These are phyloP conservation scores for Dromius quadrimaculatus DNA, from an alignment of 2,888 invertebrate species.

Conservation along the genomic window DNA sequence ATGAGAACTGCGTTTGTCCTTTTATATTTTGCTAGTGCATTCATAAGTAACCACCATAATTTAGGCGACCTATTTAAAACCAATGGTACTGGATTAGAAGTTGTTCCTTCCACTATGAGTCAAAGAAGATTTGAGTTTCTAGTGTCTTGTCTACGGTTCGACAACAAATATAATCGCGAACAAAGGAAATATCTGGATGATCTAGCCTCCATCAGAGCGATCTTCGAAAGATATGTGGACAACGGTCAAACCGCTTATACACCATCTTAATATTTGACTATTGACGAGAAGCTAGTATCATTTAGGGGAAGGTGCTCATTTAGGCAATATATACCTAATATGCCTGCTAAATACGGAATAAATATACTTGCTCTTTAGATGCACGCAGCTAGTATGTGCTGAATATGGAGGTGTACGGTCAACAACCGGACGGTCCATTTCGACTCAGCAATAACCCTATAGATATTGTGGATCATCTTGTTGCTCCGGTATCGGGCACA, in stretches of 20 bases:
- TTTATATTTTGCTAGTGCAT: too few species aligned
- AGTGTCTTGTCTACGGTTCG: slow-evolving; percentile 56
- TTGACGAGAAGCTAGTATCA: slow-evolving; percentile 58
- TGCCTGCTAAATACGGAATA: slow-evolving; percentile 60
- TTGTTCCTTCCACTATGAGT: too few species aligned
- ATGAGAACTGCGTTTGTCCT: too few species aligned
- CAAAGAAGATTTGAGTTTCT: slow-evolving; percentile 56
- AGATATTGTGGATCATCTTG: slow-evolving; percentile 55
- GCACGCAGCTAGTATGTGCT: slow-evolving; percentile 58
- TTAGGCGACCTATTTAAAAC: too few species aligned
- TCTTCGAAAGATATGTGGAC: slow-evolving; percentile 55
- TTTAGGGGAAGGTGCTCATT: slow-evolving; percentile 57
- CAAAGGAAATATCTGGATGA: slow-evolving; percentile 55
- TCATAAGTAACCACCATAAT: too few species aligned
- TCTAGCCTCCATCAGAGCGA: slow-evolving; percentile 53
- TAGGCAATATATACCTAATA: slow-evolving; percentile 60
- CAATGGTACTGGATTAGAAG: too few species aligned
- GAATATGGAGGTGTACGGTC: slow-evolving; percentile 59
- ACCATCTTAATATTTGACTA: slow-evolving; percentile 55
- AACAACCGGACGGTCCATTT: slow-evolving; percentile 56
- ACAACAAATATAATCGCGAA: slow-evolving; percentile 55
- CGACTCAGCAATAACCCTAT: too few species aligned
- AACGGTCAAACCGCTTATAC: slow-evolving; percentile 55
- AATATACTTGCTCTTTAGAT: slow-evolving; percentile 60
- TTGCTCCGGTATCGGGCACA: slow-evolving; percentile 57